A percentile compares a stretch with the other conserved stretches of the same genome.
These are phyloP conservation scores for Crossaster papposus DNA, from an alignment of 53 echinoderm and acorn worm species.

Conservation along the genomic window DNA sequence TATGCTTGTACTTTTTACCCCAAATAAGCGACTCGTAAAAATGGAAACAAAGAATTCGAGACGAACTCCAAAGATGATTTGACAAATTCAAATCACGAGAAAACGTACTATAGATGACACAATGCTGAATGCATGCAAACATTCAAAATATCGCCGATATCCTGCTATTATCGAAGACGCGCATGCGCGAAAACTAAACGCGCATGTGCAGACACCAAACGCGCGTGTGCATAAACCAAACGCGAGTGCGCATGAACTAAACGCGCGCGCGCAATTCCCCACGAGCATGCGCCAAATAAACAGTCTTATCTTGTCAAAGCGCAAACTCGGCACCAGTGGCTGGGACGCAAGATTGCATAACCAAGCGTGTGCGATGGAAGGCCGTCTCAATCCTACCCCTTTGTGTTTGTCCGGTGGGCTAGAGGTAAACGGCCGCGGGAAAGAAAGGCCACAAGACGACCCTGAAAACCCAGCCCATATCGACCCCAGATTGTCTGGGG, in stretches of 20 bases:
- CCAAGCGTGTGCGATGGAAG: background rate
- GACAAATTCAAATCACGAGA: background rate
- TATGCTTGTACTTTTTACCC: too few relatives aligned
- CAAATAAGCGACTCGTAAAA: too few relatives aligned
- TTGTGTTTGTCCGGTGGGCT: conserved; percentile 18
- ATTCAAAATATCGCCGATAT: background rate
- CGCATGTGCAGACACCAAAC: background rate
- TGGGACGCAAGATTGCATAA: background rate
- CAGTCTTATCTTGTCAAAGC: background rate
- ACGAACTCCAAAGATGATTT: background rate
- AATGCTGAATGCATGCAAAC: background rate
- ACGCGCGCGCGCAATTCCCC: background rate
- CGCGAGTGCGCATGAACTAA: background rate
- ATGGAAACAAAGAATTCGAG: background rate
- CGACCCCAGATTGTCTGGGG: conserved; percentile 39
- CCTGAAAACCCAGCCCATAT: conserved; percentile 33
- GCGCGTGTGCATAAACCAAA: background rate
- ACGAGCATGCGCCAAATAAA: background rate
- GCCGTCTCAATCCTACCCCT: background rate
- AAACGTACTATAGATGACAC: background rate
- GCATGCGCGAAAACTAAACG: background rate
- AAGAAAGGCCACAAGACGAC: background rate
- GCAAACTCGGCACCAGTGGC: background rate
- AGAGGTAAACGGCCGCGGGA: conserved; percentile 30
- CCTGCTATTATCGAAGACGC: too few relatives aligned